phyloP scores from a whole-genome alignment of 2,888 invertebrate species.

The Brachynemurus nebulosus region DNA sequence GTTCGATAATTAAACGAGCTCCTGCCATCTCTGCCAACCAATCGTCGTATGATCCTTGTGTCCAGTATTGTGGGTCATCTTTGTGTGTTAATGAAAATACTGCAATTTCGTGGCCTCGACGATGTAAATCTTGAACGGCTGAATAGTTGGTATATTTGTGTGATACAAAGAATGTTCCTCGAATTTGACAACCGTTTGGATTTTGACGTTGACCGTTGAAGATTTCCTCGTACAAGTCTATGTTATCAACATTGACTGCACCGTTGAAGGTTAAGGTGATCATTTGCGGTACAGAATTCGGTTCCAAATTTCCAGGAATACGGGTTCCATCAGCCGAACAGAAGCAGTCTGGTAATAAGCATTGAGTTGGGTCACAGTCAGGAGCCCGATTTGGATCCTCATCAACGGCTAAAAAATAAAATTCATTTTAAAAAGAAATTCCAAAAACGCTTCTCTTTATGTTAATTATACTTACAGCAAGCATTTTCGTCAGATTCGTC shows the following conservation, averaged over 20 bases:
- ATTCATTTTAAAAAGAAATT: background rate
- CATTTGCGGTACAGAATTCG: constrained; percentile 83
- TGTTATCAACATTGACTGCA: constrained; percentile 84
- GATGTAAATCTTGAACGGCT: constrained; percentile 75
- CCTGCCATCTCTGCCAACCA: constrained; percentile 95
- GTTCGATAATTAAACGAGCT: constrained; percentile 68
- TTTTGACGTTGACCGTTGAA: constrained; percentile 75
- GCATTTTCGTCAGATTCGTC: constrained; percentile 93
- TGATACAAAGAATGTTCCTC: constrained; percentile 82
- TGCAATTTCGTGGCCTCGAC: constrained; percentile 81
- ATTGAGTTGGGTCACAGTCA: constrained; percentile 80
- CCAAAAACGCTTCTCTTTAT: background rate
- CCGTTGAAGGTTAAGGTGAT: constrained; percentile 87
- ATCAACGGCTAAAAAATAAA: constrained; percentile 58
- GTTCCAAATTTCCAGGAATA: constrained; percentile 72
- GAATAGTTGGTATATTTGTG: constrained; percentile 90
- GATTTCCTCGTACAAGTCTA: constrained; percentile 80
- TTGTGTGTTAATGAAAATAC: constrained; percentile 88
- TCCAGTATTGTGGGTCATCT: constrained; percentile 85
- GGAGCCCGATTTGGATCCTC: constrained; percentile 84
- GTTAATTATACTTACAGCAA: constrained; percentile 65
- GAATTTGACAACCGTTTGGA: constrained; percentile 79
- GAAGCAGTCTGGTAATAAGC: constrained; percentile 81
- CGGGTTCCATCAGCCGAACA: constrained; percentile 85
- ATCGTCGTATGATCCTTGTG: constrained; percentile 72